Base-by-base conservation (phyloP, 64 coral and sea anemone genomes). In the Montipora sp. region DNA sequence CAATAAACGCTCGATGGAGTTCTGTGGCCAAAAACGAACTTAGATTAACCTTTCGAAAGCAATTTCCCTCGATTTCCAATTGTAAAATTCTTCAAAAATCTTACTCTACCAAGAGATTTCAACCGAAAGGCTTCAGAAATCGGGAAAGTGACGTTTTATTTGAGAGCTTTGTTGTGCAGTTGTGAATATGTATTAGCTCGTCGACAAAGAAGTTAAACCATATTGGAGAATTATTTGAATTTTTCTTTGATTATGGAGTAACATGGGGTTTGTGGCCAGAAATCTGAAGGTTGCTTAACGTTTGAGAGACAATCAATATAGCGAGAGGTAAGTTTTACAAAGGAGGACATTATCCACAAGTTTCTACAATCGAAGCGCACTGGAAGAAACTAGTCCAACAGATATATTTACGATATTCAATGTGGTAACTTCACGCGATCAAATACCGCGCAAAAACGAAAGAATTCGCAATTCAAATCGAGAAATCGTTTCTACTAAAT, bases 161-260 rank as follows among this genome's bases (percentile, higher is more conserved):
- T 16, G 8, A 80, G 73, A 82, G 71, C 55, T 76, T 84, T 90
- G 83, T 90, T 94, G 47, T 80, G 65, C 46, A 60, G 60, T 71
- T 75, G 80, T 96, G 91, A 96, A 96, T 96, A 96, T 96, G 95
- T 75, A 96, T 96, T 88, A 96, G 95, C 47, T 81, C 81, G 88
- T 71, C 77, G 66, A 93, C 91, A 96, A 93, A 90, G 82, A 87
- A 96, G 75, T 60, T 72, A 93, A 77, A 77, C 72, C 72, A 85
- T 84, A 90, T 87, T 80, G 75, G 27, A 47, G 22, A 93, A 93
- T 82, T 69, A 93, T 51, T 53, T 80, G 36, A 63, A 90, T 87
- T 67, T 87, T 67, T 85, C 60, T 85, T 71, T n/a, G 82, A 85
- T 85, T 85, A 85, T 85, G 44, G 8, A 71, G 63, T 71, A 12